Evolutionary conservation across 2,797 vertebrate species (phyloP), one percentile per base, ranked within the genome.

Genomic region (Rhynchonycteris naso): DNA sequence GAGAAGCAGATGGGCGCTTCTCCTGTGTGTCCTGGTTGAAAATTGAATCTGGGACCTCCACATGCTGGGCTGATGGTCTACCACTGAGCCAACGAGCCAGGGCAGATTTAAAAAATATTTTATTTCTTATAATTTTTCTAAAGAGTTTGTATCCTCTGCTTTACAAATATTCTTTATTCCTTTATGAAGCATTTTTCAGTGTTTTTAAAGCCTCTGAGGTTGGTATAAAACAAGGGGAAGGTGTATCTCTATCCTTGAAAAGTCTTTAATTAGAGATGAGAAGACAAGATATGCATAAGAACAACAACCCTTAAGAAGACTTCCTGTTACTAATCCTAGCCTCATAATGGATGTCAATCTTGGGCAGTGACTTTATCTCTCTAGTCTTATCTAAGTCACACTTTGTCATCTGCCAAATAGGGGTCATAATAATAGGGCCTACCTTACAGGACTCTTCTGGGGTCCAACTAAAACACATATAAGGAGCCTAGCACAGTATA

Each of bases 161-260:
- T 76, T 50, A 75, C 72, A 13, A 33, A 63, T n/a, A 35, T 22
- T 12, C 28, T 94, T 74, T 8, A 6, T 79, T 84, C 35, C 1
- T 78, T 83, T 63, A 54, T 68, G 54, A 79, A 90, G 58, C 19
- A 63, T 69, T 89, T 85, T 83, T 43, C 50, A 13, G 22, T 85
- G 72, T 84, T 91, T 84, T 71, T 75, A 65, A 65, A 92, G 65
- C 1, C 19, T 50, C 9, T 38, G 18, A n/a, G 38, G 50, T 33
- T 83, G 56, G 21, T 72, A 63, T 52, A 93, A 96, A 93, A 86
- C 22, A 71, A 74, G 33, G 56, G 66, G 61, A 74, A 33, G 24
- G 11, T 61, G 4, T 22, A 14, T 85, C 38, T 75, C 1, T 94
- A 54, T 24, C 61, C 24, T 94, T 76, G 50, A 58, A 78, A 94